phyloP scores from a whole-genome alignment of 2,797 vertebrate genomes.

The Darevskia mixta region DNA sequence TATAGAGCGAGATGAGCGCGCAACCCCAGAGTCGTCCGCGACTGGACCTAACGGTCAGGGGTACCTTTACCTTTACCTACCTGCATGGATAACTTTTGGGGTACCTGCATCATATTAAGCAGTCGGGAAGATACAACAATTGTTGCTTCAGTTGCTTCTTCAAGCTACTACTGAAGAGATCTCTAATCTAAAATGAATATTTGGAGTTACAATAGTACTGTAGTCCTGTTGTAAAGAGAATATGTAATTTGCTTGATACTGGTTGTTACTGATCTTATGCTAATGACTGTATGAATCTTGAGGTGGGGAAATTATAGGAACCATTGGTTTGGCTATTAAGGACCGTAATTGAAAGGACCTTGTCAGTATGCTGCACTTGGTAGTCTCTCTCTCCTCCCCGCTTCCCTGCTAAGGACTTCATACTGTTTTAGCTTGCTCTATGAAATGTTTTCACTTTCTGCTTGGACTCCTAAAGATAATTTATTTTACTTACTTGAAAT shows the following conservation, averaged over 20 bases:
- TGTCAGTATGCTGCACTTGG: background rate
- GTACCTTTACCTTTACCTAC: background rate
- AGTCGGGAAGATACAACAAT: too few species aligned
- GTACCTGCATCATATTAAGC: background rate
- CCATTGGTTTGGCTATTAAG: background rate
- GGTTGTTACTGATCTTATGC: background rate
- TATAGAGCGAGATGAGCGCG: too few species aligned
- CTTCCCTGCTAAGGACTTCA: background rate
- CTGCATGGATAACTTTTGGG: background rate
- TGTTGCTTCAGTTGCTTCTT: too few species aligned
- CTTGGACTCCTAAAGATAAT: too few species aligned
- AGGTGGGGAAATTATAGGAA: too few species aligned
- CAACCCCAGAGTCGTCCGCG: too few species aligned
- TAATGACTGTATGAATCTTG: background rate
- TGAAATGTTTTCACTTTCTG: too few species aligned
- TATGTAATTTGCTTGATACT: background rate
- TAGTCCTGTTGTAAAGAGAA: background rate
- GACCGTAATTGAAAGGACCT: background rate
- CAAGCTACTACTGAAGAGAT: too few species aligned
- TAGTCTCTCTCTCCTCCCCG: background rate
- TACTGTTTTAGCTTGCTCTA: background rate
- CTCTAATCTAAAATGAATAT: background rate
- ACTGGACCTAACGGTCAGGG: too few species aligned
- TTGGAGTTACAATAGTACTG: background rate
- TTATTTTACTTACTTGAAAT: too few species aligned